A percentile compares a stretch with the other conserved stretches of the same genome.
phyloP scores from a whole-genome alignment of 2,888 invertebrate genomes.

The Himalopsyche tibetana region DNA sequence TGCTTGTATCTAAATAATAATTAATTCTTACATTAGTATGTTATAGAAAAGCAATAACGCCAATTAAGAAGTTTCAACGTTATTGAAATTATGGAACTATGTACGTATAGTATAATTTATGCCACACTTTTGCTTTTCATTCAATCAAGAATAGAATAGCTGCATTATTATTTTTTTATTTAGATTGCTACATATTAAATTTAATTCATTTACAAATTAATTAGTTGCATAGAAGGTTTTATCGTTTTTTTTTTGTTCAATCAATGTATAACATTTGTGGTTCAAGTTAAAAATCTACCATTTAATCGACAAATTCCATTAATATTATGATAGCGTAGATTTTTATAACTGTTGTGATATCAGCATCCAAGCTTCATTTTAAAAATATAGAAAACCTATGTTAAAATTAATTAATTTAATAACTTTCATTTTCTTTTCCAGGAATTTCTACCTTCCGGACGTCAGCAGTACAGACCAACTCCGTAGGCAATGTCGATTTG shows the following conservation, averaged over 20 bases:
- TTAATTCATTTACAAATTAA: not conserved
- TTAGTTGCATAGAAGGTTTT: not conserved
- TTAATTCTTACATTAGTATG: not conserved
- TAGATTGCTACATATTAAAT: not conserved
- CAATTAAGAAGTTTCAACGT: not conserved
- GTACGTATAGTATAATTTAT: not conserved
- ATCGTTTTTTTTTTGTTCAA: no score
- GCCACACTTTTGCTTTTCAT: not conserved
- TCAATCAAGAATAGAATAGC: not conserved
- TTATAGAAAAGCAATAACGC: not conserved
- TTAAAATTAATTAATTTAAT: not conserved
- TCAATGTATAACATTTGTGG: no score
- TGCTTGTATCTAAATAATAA: not conserved
- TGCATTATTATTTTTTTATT: not conserved
- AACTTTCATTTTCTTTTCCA: not conserved
- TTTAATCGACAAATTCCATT: no score
- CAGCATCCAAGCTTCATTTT: no score
- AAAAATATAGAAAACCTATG: no score
- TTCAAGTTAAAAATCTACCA: no score
- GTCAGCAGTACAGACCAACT: not conserved
- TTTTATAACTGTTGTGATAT: no score
- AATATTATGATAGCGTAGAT: no score
- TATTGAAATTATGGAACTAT: slow-evolving; percentile 3
- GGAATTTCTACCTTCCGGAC: not conserved
- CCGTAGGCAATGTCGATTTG: not conserved